These are phyloP conservation scores for Enteromius thamalakanensis DNA, from an alignment of 2,797 vertebrate species.

Conservation along the genomic window DNA sequence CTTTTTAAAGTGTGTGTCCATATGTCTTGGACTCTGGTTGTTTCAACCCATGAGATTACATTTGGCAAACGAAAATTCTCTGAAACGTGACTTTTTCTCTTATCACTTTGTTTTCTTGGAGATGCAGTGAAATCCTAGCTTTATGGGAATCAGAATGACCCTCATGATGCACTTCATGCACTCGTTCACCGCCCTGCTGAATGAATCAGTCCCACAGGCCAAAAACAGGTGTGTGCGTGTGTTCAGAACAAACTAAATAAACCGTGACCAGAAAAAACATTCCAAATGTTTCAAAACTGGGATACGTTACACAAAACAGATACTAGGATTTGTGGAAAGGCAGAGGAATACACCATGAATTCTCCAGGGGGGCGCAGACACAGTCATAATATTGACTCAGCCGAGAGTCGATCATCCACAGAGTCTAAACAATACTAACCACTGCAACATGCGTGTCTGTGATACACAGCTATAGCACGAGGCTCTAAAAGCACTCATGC, in stretches of 20 bases:
- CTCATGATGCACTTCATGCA: constrained; percentile 14
- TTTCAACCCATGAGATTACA: not conserved
- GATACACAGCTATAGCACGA: not conserved
- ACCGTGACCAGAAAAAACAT: constrained; percentile 24
- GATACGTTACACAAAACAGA: constrained; percentile 21
- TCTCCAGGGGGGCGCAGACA: not conserved
- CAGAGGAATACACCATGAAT: constrained; percentile 22
- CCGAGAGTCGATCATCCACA: constrained; percentile 1
- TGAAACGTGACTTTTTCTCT: constrained; percentile 26
- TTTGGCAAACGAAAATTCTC: constrained; percentile 17
- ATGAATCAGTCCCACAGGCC: constrained; percentile 16
- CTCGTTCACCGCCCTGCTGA: constrained; percentile 21
- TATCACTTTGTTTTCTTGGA: constrained; percentile 7
- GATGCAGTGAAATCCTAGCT: constrained; percentile 24
- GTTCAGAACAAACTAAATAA: constrained; percentile 33
- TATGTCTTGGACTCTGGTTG: not conserved
- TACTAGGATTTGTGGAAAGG: not conserved
- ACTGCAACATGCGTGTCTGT: not conserved
- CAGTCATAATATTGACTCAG: constrained; percentile 35
- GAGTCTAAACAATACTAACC: constrained; percentile 23
- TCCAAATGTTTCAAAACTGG: constrained; percentile 18
- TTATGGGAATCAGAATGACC: constrained; percentile 12
- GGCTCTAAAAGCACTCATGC: not conserved
- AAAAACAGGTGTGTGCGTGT: constrained; percentile 33
- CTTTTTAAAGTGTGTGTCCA: not conserved